Conservation (phyloP, 2,797 vertebrate species). For the Cossypha polioptera region DNA sequence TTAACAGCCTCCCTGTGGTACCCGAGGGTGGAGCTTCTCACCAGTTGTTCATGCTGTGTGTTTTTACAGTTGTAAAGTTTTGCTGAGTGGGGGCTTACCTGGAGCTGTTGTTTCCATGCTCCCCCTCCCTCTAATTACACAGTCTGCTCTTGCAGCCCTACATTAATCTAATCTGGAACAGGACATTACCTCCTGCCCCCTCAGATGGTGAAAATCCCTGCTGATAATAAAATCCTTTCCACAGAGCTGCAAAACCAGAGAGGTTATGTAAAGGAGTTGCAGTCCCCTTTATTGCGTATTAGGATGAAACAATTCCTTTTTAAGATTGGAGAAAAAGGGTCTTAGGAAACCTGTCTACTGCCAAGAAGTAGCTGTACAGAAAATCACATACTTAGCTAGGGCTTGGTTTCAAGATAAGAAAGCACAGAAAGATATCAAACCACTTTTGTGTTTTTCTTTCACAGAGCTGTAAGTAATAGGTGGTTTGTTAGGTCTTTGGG, state of each 20-base stretch:
- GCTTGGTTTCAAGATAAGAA: not conserved
- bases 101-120: not conserved
- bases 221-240: not conserved
- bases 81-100: not conserved
- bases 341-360: not conserved
- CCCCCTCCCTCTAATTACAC: not conserved
- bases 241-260: not conserved
- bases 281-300: not conserved
- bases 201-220: not conserved
- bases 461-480: not conserved
- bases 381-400: not conserved
- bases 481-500: not conserved
- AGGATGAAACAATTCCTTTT: not conserved
- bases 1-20: not conserved
- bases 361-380: not conserved
- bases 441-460: not conserved
- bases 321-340: rapidly evolving
- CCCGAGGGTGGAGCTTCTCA: not conserved
- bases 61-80: not conserved
- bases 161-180: not conserved
- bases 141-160: not conserved
- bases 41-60: not conserved
- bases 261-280: not conserved
- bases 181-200: not conserved
- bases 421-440: not conserved